Base-by-base conservation (phyloP, 2,888 invertebrate genomes). In the Mechanitis mazaeus region DNA sequence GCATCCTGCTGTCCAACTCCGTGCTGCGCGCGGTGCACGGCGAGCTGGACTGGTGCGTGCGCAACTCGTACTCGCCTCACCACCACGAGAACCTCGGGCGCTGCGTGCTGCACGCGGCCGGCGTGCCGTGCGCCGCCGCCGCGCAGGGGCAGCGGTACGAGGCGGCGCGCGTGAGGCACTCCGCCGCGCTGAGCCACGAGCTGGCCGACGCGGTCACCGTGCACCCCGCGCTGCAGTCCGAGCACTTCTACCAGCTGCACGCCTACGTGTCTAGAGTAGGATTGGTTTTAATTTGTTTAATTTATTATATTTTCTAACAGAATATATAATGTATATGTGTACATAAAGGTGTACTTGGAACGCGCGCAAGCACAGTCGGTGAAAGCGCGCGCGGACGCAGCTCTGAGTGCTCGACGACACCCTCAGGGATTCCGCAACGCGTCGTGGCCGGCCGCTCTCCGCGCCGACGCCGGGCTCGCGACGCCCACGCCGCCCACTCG, bases 71-170 rank as follows among this genome's bases (percentile, higher is more conserved):
- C 76, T 95, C 96, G 1, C 93, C 94, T 67, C 94, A 93, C 72
- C 94, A 95, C 76, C 95, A 95, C 80, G 94, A 96, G 78, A 97
- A 97, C 88, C 91, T 98, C 66, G 97, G 97, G n/a, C 92, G 95
- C 68, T 97, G 98, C 80, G 92, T 95, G 69, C 84, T 94, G 66
- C 94, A 95, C 81, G 93, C 95, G 38, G 91, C 94, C 11, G 92
- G 93, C 63, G 76, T 91, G 57, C 84, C 92, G 6, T 96, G 96
- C 78, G 33, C 58, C 11, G 33, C 46, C n/a, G 9, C 33, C n/a
- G 38, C 45, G 20, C 73, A 90, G 87, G 86, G 82, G 5, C 79
- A 80, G 67, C 64, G 55, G 33, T 78, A 77, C 70, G 42, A 58
- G 12, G 73, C 78, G 7, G 59, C 69, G 33, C 67, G 6, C 3